Percentiles rank a stretch among this genome's conserved stretches.
Conservation (phyloP, 1,140 invertebrate species). For the Anthonomus grandis region DNA sequence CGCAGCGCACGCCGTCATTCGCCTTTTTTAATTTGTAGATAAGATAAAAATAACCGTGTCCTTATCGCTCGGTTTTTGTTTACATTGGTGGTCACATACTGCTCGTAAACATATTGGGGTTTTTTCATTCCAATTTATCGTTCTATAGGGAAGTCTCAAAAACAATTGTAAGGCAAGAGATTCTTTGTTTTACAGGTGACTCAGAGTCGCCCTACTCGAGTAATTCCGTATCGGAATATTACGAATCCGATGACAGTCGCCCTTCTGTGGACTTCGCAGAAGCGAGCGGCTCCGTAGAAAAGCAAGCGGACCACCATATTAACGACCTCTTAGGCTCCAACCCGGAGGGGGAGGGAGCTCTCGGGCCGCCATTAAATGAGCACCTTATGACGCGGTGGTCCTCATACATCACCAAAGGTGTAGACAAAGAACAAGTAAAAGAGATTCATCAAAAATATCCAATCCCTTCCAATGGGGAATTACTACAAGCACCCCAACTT, state of each 20-base stretch:
- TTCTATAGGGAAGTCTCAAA: neutral
- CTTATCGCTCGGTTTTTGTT: neutral
- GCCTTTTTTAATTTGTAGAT: neutral
- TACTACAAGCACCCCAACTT: neutral
- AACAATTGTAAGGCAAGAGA: neutral
- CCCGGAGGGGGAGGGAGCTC: neutral
- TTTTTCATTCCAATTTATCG: too few species aligned
- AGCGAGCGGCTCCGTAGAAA: neutral
- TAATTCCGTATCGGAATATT: neutral
- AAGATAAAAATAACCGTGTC: neutral
- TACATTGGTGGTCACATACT: too few species aligned
- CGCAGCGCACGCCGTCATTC: neutral
- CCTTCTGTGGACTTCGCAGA: neutral
- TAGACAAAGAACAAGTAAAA: neutral
- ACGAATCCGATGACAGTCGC: neutral
- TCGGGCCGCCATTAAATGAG: neutral
- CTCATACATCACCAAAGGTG: neutral
- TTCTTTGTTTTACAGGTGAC: neutral
- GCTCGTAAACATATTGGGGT: too few species aligned
- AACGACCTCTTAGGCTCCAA: neutral
- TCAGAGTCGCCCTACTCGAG: neutral
- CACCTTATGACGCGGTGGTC: neutral
- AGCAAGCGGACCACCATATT: neutral
- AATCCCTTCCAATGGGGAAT: neutral
- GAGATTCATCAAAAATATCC: neutral